phyloP scores from a whole-genome alignment of 2,113 vertebrate species.

The Ifrita kowaldi region DNA sequence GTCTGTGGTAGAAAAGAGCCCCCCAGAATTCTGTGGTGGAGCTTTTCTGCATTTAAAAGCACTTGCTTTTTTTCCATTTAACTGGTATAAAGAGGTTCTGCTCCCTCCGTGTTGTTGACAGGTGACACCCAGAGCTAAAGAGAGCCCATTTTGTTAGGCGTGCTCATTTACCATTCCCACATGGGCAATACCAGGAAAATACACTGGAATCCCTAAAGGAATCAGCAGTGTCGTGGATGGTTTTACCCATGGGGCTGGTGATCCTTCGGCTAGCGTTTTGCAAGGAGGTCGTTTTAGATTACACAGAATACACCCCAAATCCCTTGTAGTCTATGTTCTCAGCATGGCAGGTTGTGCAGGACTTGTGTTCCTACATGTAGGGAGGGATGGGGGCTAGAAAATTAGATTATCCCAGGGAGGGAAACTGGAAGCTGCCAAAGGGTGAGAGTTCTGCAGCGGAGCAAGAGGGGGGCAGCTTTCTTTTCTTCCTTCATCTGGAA shows the following conservation, averaged over 20 bases:
- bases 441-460: background rate
- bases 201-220: background rate
- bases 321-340: fast-evolving
- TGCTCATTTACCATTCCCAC: background rate
- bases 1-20: background rate
- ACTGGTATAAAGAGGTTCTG: background rate
- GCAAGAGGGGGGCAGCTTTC: background rate
- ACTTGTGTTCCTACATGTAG: background rate
- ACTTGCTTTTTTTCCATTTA: background rate
- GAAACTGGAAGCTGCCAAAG: background rate
- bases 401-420: background rate
- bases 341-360: background rate
- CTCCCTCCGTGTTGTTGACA: fast-evolving
- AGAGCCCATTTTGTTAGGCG: background rate
- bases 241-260: background rate
- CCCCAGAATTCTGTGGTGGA: background rate
- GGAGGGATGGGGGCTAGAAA: background rate
- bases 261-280: background rate
- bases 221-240: background rate
- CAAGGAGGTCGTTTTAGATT: fast-evolving
- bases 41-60: background rate
- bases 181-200: background rate
- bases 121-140: background rate
- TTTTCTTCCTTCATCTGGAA: background rate
- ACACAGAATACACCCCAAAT: background rate